These are phyloP conservation scores for human (Homo sapiens) DNA, from an alignment of 2,113 vertebrate species.

Conservation along the genomic window DNA sequence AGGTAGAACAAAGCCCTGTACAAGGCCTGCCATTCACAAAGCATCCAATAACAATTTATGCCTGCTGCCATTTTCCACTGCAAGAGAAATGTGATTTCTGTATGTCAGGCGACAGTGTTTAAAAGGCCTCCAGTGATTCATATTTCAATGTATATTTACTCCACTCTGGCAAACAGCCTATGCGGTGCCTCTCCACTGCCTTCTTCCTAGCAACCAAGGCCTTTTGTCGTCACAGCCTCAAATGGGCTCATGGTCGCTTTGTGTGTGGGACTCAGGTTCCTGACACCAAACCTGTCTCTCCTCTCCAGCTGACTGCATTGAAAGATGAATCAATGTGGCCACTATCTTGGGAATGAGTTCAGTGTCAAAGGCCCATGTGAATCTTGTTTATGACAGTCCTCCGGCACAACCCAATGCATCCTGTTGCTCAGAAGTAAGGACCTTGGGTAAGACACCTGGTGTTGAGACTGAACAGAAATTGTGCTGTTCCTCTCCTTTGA, in stretches of 20 bases:
- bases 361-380: background rate
- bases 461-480: background rate
- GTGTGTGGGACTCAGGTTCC: background rate
- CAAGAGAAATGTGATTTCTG: conserved; percentile 56
- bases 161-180: conserved; percentile 55
- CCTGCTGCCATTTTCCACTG: conserved; percentile 62
- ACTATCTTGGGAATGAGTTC: background rate
- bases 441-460: background rate
- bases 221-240: conserved; percentile 60
- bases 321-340: background rate
- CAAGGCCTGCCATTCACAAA: background rate
- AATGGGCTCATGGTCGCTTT: conserved; percentile 1
- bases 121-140: conserved; percentile 53
- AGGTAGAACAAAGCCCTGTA: background rate
- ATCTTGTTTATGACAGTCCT: background rate
- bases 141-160: conserved; percentile 61
- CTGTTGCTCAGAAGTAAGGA: background rate
- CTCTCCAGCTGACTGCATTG: background rate
- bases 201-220: conserved; percentile 84
- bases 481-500: background rate
- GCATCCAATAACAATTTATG: background rate
- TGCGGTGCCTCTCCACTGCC: conserved; percentile 58
- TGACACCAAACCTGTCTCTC: background rate
- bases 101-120: conserved; percentile 53
- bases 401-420: background rate